Evolutionary conservation across 2,888 invertebrate genomes (phyloP).

Genomic region (Zelleria hepariella): DNA sequence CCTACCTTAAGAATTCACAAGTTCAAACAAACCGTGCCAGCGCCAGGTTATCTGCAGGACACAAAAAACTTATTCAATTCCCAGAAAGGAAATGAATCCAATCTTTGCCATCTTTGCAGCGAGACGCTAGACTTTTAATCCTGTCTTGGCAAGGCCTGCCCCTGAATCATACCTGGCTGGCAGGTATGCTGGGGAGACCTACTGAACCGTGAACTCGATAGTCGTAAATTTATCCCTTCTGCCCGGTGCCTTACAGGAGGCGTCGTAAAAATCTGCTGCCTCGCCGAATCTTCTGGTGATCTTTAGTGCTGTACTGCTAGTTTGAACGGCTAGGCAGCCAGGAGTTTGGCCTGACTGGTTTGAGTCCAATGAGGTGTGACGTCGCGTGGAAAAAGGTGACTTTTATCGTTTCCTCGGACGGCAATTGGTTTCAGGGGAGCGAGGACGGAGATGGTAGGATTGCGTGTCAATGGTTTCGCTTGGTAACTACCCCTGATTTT

Average conservation of each 20-base stretch:
- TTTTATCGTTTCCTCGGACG: neutral
- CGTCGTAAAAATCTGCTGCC: conserved; percentile 8
- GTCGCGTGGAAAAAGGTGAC: neutral
- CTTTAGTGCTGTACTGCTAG: neutral
- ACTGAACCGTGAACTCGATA: conserved; percentile 46
- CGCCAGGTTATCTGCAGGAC: neutral
- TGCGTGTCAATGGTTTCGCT: neutral
- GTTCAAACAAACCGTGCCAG: too few relatives aligned
- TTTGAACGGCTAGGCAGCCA: neutral
- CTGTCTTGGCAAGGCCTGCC: conserved; percentile 30
- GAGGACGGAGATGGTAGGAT: neutral
- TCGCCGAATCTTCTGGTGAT: neutral
- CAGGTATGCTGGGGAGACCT: conserved; percentile 32
- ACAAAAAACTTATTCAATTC: neutral
- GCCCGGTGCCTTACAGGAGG: neutral
- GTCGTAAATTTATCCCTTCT: conserved; percentile 37
- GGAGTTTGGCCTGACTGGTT: neutral
- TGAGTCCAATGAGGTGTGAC: neutral
- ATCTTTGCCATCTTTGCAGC: neutral
- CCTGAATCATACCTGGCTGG: conserved; percentile 53
- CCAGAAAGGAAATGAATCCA: neutral
- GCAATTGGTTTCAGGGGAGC: neutral
- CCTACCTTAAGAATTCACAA: too few relatives aligned
- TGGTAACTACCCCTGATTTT: neutral
- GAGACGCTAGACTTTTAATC: conserved; percentile 27